Base-by-base conservation (phyloP, 2,113 vertebrate species). In the Geococcyx californianus region DNA sequence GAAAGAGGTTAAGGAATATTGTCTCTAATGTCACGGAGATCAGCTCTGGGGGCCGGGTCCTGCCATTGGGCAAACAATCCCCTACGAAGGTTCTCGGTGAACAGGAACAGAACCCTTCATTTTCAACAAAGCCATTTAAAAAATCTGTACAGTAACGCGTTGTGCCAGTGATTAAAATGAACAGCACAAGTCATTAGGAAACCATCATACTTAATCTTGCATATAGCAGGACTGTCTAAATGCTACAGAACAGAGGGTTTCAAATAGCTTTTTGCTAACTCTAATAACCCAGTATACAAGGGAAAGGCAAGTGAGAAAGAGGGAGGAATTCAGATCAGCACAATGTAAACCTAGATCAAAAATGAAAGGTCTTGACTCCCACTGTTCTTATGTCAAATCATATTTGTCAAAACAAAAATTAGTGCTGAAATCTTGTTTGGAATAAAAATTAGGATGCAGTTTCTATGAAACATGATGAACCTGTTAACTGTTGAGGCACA, bases 321-420 rank as follows among this genome's bases (percentile, higher is more conserved):
- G 64, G 93, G 93, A 93, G 84, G 93, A 94, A 96, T 95, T 94
- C 10, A 94, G 95, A 97, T 96, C 91, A 93, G 86, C 10, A 6
- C 67, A 47, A 54, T 83, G 91, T 93, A 96, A 97, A 97, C 88
- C 90, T 18, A 93, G 85, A 96, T 95, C 80, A 96, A 77, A 97
- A 97, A 94, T 82, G 95, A 96, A 95, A 97, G 94, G 93, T 91
- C 94, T 80, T 72, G 87, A 93, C 95, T 97, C 94, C 89, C 81
- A 95, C 96, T 87, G 87, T 90, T 95, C 91, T 93, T 58, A 72
- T 89, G 90, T 97, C 96, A 96, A 92, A 89, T 83, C 70, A 2
- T 13, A 24, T 95, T 94, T 97, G 94, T 97, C 96, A 94, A 89
- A 97, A 95, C 94, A 96, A 76, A 96, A 95, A 97, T 93, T 95